These are phyloP conservation scores for Antechinus stuartii DNA, from an alignment of 2,113 vertebrate genomes.

Conservation along the genomic window DNA sequence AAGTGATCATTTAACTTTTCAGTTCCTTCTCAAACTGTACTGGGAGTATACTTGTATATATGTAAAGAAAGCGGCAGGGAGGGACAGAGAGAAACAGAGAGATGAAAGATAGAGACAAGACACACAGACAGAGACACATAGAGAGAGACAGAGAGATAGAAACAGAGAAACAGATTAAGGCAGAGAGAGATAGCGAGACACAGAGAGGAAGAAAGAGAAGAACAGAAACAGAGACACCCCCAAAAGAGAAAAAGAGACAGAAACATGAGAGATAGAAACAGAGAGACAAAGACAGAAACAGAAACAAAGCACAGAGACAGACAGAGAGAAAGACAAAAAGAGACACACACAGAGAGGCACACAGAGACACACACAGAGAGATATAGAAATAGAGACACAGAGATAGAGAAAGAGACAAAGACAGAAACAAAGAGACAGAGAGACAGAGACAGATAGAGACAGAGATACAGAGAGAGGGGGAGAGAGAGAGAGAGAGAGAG, in stretches of 20 bases:
- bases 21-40: background rate
- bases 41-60: background rate
- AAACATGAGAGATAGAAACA: no score
- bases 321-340: background rate
- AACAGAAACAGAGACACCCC: no score
- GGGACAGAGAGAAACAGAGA: background rate
- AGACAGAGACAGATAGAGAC: no score
- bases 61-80: background rate
- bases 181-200: background rate
- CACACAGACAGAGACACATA: no score
- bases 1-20: background rate
- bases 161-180: background rate
- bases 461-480: rapidly evolving
- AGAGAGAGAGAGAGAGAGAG: no score
- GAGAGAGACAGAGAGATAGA: background rate
- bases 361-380: no score
- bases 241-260: no score
- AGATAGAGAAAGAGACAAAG: background rate
- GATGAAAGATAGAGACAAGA: background rate
- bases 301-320: no score
- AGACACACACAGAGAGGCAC: no score
- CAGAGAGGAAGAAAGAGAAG: background rate
- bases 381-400: no score
- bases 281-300: no score
- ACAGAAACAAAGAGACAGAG: rapidly evolving